A percentile compares a stretch with the other conserved stretches of the same genome.
Evolutionary conservation across 2,888 invertebrate genomes (phyloP).

Genomic region (Drosophila acutilabella): DNA sequence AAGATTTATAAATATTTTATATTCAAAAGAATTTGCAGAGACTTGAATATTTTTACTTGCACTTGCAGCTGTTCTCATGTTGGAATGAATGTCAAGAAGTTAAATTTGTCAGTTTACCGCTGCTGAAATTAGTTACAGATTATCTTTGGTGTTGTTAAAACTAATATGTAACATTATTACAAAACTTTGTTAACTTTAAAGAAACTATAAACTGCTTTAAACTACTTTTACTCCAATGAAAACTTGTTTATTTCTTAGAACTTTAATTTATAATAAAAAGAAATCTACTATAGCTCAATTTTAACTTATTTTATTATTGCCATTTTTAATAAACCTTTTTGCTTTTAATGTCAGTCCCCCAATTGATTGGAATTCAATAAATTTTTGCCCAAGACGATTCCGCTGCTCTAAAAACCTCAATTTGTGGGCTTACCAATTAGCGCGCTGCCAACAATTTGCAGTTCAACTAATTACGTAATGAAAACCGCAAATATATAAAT

Average conservation of each 20-base stretch:
- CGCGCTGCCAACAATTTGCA: slow-evolving; percentile 24
- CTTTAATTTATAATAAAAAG: too few relatives aligned
- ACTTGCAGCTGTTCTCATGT: neutral
- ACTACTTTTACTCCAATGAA: too few relatives aligned
- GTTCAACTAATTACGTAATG: slow-evolving; percentile 41
- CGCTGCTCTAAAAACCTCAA: slow-evolving; percentile 41
- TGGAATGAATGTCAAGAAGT: neutral
- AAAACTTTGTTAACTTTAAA: too few relatives aligned
- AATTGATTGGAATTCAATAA: neutral
- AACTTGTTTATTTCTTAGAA: too few relatives aligned
- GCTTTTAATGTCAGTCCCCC: neutral
- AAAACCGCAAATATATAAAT: slow-evolving; percentile 57
- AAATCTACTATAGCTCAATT: too few relatives aligned
- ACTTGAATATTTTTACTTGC: neutral
- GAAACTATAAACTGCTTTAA: too few relatives aligned
- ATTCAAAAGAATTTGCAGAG: neutral
- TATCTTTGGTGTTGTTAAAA: neutral
- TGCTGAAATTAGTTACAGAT: slow-evolving; percentile 1
- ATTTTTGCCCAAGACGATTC: neutral
- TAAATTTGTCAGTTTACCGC: neutral
- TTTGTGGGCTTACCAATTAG: slow-evolving; percentile 56
- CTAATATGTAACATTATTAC: too few relatives aligned
- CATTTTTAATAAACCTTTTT: too few relatives aligned
- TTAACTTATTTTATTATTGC: too few relatives aligned
- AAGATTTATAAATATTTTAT: neutral